Percentiles rank a stretch among this genome's conserved stretches.
Conservation (phyloP, 2,888 invertebrate genomes). For the Dusona sp. region DNA sequence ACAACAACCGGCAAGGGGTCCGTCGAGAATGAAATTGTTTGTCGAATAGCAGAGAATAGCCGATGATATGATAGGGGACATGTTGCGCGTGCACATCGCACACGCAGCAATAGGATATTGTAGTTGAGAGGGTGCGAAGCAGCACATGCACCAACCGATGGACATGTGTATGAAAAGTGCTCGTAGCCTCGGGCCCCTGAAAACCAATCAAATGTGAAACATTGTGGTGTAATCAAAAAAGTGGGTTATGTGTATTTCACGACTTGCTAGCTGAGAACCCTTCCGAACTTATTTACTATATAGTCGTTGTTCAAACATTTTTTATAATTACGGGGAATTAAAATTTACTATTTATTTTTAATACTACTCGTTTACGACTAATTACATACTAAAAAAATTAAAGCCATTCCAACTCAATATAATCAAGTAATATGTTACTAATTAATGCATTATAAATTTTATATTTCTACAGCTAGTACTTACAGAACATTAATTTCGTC, state of each 20-base stretch:
- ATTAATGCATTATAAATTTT: not conserved
- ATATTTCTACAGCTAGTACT: not conserved
- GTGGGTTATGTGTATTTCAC: not conserved
- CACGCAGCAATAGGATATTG: constrained; percentile 44
- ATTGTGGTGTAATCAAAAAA: constrained; percentile 57
- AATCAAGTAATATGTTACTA: not conserved
- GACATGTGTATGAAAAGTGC: constrained; percentile 65
- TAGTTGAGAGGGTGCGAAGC: constrained; percentile 60
- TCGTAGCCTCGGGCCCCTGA: constrained; percentile 48
- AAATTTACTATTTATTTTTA: not conserved
- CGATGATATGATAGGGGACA: constrained; percentile 73
- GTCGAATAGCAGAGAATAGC: constrained; percentile 63
- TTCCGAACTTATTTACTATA: not conserved
- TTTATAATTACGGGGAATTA: not conserved
- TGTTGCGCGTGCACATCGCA: constrained; percentile 44
- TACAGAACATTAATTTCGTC: not conserved
- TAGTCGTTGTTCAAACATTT: not conserved
- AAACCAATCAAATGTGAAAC: constrained; percentile 54
- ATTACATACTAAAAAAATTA: no score
- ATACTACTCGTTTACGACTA: no score
- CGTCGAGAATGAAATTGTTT: constrained; percentile 74
- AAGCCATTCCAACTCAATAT: not conserved
- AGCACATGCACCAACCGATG: constrained; percentile 65
- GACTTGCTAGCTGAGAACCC: not conserved
- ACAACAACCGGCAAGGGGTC: constrained; percentile 71